Evolutionary conservation across 2,113 vertebrate genomes (phyloP).

Genomic region (Typhlomys cinereus): DNA sequence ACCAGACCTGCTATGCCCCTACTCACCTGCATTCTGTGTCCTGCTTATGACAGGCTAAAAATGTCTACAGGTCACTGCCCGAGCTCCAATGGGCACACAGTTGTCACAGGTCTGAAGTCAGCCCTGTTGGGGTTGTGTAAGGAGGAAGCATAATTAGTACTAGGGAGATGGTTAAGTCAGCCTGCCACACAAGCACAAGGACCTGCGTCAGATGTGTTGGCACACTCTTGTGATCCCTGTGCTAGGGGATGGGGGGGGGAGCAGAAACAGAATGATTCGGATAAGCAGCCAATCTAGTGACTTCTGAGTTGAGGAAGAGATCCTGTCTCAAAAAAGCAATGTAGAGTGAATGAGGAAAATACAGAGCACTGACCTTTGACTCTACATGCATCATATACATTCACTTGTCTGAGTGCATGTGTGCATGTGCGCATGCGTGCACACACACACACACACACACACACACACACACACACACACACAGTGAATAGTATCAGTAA

Average conservation of each 20-base stretch:
- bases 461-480: background rate
- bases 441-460: background rate
- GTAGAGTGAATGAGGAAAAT: background rate
- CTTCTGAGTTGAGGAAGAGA: background rate
- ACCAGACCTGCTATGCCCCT: rapidly evolving
- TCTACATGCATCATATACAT: background rate
- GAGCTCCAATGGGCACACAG: rapidly evolving
- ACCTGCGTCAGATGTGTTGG: too few species aligned
- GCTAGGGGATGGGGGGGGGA: too few species aligned
- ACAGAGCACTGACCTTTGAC: too few species aligned
- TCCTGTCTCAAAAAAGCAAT: too few species aligned
- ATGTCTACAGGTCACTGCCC: rapidly evolving
- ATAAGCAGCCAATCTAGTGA: too few species aligned
- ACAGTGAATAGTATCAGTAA: too few species aligned
- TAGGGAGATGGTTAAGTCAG: background rate
- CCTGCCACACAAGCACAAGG: too few species aligned
- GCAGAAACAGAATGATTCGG: too few species aligned
- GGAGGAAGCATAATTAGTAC: background rate
- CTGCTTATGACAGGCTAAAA: rapidly evolving
- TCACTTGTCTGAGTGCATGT: too few species aligned
- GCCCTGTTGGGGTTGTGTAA: too few species aligned
- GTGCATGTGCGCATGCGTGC: background rate
- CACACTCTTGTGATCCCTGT: too few species aligned
- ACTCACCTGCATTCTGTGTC: rapidly evolving
- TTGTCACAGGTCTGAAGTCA: rapidly evolving